Evolutionary conservation across 2,797 vertebrate species (phyloP).

Genomic region (Anabacerthia variegaticeps): DNA sequence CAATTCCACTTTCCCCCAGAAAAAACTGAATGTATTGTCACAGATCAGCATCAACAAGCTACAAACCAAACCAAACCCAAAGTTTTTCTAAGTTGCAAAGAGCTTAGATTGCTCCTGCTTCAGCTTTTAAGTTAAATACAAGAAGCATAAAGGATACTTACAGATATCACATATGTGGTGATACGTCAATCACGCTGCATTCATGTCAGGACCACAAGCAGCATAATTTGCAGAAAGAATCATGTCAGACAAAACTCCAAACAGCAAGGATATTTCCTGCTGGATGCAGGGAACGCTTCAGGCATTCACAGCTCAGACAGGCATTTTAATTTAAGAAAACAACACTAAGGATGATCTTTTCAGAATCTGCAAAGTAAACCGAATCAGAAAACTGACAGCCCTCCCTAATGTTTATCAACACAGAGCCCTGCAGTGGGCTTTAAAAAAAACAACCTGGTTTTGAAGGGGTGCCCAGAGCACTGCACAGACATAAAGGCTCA

Average conservation of each 20-base stretch:
- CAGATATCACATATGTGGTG: neutral
- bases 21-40: neutral
- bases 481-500: neutral
- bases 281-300: neutral
- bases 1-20: neutral
- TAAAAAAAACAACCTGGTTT: neutral
- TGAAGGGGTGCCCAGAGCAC: neutral
- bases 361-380: neutral
- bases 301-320: neutral
- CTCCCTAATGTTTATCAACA: neutral
- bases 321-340: neutral
- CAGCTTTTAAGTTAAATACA: neutral
- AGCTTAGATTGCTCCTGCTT: neutral
- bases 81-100: neutral
- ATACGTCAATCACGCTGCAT: neutral
- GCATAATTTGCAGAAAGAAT: neutral
- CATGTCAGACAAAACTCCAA: neutral
- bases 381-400: neutral
- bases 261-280: neutral
- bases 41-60: neutral
- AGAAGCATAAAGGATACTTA: neutral
- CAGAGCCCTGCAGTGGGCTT: neutral
- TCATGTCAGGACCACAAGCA: neutral
- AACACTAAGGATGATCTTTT: neutral
- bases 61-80: neutral